Conservation (phyloP, 2,113 vertebrate species). For the Malurus cyaneus region DNA sequence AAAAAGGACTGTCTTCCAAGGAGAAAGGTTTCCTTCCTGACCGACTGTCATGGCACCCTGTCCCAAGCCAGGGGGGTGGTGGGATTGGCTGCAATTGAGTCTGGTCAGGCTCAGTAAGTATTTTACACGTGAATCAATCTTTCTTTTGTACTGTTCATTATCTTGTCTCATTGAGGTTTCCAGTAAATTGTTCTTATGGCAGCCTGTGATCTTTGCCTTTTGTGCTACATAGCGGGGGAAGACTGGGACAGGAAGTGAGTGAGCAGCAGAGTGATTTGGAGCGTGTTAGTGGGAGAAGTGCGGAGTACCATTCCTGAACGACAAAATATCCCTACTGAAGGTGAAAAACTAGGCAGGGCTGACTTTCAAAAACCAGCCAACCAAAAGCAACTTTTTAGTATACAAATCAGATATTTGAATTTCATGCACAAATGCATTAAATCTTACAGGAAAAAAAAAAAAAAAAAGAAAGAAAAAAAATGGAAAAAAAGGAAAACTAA, state of each 20-base stretch:
- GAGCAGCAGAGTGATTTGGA: accelerated
- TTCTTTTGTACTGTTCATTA: not conserved
- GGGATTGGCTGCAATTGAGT: accelerated
- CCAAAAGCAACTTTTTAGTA: not conserved
- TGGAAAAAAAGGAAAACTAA: too few species aligned
- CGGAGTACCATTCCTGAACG: not conserved
- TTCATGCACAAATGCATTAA: not conserved
- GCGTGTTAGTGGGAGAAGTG: not conserved
- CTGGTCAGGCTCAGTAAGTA: not conserved
- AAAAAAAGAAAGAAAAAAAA: not conserved
- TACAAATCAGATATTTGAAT: not conserved
- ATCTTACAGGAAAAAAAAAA: too few species aligned
- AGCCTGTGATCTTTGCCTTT: not conserved
- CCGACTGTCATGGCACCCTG: accelerated
- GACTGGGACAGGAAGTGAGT: accelerated
- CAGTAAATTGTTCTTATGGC: not conserved
- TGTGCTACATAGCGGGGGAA: too few species aligned
- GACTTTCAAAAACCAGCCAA: not conserved
- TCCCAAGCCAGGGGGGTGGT: too few species aligned
- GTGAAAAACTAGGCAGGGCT: not conserved
- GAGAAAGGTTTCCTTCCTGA: accelerated
- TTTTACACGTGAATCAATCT: not conserved
- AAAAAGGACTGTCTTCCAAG: not conserved
- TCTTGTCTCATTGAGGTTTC: not conserved
- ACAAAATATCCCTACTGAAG: not conserved